Conservation (phyloP, 2,113 vertebrate species). For the Microtus oregoni region DNA sequence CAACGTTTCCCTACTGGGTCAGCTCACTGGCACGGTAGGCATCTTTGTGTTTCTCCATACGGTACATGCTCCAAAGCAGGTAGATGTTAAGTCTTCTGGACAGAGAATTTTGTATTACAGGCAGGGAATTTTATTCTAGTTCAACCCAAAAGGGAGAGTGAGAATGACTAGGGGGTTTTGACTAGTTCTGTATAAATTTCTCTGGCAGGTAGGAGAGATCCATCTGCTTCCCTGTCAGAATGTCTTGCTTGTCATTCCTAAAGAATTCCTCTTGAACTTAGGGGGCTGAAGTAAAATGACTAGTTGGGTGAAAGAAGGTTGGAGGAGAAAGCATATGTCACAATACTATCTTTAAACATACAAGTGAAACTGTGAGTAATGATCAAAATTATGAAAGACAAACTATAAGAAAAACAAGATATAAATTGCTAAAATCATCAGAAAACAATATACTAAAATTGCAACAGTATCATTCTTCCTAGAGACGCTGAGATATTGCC, state of each 20-base stretch:
- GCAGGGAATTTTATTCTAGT: not conserved
- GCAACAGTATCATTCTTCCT: not conserved
- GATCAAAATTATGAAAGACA: conserved; percentile 8
- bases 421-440: not conserved
- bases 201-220: not conserved
- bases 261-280: not conserved
- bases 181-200: not conserved
- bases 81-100: not conserved
- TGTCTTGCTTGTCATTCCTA: not conserved
- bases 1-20: not conserved
- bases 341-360: not conserved
- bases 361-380: not conserved
- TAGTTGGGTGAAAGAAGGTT: not conserved
- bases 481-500: not conserved
- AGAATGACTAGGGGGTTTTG: not conserved
- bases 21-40: not conserved
- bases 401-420: not conserved
- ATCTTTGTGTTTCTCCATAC: not conserved
- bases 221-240: not conserved
- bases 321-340: not conserved
- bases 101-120: not conserved
- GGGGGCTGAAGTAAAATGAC: not conserved
- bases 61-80: not conserved
- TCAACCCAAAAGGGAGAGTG: not conserved
- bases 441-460: not conserved